phyloP scores from a whole-genome alignment of 2,797 vertebrate species.

The Xenentodon cancila region DNA sequence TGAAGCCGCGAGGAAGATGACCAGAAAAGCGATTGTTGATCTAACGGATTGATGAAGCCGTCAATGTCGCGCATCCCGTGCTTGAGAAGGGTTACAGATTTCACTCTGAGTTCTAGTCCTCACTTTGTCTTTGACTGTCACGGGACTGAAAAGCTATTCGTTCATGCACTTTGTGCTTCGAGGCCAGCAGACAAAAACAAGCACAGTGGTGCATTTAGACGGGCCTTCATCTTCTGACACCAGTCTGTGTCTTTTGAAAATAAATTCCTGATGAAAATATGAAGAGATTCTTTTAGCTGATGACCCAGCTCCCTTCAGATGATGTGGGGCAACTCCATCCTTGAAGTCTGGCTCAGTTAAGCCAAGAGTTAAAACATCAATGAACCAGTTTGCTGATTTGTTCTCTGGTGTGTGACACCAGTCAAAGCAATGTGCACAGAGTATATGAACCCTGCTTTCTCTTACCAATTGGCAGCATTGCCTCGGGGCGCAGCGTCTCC shows the following conservation, averaged over 20 bases:
- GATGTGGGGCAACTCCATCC: slow-evolving; percentile 51
- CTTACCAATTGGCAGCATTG: slow-evolving; percentile 40
- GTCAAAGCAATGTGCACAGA: slow-evolving; percentile 67
- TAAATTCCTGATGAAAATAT: slow-evolving; percentile 17
- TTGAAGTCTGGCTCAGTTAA: slow-evolving; percentile 52
- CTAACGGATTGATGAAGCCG: too few species aligned
- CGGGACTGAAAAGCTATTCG: too few species aligned
- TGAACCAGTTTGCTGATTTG: slow-evolving; percentile 60
- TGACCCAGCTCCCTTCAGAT: slow-evolving; percentile 33
- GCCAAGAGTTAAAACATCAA: slow-evolving; percentile 29
- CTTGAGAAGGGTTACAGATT: too few species aligned
- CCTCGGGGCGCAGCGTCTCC: slow-evolving; percentile 38
- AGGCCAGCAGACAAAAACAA: neutral
- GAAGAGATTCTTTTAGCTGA: slow-evolving; percentile 15
- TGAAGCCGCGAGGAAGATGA: too few species aligned
- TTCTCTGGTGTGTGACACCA: slow-evolving; percentile 35
- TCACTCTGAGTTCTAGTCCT: too few species aligned
- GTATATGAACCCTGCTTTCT: slow-evolving; percentile 38
- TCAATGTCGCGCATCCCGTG: too few species aligned
- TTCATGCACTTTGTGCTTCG: too few species aligned
- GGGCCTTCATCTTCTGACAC: slow-evolving; percentile 1
- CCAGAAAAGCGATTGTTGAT: too few species aligned
- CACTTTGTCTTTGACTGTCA: too few species aligned
- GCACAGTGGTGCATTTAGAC: slow-evolving; percentile 5
- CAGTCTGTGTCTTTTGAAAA: slow-evolving; percentile 24